Conservation (phyloP, 2,797 vertebrate species). For the Micrastur ruficollis region DNA sequence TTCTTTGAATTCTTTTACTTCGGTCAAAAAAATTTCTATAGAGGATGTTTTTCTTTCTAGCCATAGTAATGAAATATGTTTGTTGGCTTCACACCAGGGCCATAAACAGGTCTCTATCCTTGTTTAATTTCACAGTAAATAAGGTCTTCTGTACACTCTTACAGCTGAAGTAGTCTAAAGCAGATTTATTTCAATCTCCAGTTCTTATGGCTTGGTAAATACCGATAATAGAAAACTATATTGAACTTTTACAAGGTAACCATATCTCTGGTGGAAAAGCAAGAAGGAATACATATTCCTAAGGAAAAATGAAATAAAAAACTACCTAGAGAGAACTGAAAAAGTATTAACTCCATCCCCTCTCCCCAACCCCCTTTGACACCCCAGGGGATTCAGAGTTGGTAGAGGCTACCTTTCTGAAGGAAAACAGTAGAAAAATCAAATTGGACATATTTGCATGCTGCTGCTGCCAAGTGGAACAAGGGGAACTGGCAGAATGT, state of each 20-base stretch:
- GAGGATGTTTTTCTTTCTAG: slow-evolving; percentile 1
- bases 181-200: neutral
- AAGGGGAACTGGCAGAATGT: neutral
- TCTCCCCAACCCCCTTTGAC: neutral
- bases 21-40: neutral
- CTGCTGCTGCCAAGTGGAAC: neutral
- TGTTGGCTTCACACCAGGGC: neutral
- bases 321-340: neutral
- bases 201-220: slow-evolving; percentile 1
- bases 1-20: neutral
- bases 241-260: neutral
- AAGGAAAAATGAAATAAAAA: neutral
- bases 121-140: slow-evolving; percentile 50
- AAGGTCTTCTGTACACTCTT: neutral
- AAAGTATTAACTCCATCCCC: neutral
- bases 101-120: slow-evolving; percentile 26
- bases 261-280: neutral
- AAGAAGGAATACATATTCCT: neutral
- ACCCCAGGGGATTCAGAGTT: neutral
- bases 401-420: neutral
- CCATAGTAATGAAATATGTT: neutral
- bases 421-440: neutral
- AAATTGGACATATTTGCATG: neutral
- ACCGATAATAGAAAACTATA: neutral
- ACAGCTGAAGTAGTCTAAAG: neutral